Evolutionary conservation across 1,140 invertebrate genomes (phyloP), one percentile per base, ranked within the genome.

Genomic region (Olivierus martensii): DNA sequence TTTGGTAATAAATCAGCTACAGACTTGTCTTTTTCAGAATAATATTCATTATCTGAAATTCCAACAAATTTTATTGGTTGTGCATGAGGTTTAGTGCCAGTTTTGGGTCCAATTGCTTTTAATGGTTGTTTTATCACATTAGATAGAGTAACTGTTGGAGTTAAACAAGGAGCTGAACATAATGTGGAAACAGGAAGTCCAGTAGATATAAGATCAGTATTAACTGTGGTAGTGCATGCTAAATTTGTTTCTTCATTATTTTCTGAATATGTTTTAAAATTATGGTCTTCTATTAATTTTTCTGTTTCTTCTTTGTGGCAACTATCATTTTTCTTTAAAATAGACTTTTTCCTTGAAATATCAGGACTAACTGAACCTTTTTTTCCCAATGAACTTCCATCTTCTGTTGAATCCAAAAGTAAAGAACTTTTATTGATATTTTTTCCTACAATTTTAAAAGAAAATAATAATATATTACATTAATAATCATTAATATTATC

Each of bases 301-400:
- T 86, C 83, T 51, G 80, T 84, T 67, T 87, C 84, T 21, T 82
- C 82, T 66, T 81, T 75, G 34, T 63, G 58, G 15, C 47, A 70
- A 58, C 69, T 73, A 61, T 83, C 81, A 38, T 80, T 79, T 66
- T 81, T 86, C 59, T 28, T 28, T 28, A 87, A 68, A 63, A 86
- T 85, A 53, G 82, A 85, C 68, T 83, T 85, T 45, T 68, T 67
- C 55, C 65, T 66, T n/a, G 46, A 49, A 28, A 52, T 58, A 78
- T 82, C 61, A 77, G 78, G 52, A 72, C 73, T 65, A 19, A 9
- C 46, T 56, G 15, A 56, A 56, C 28, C 28, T 28, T 28, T 28
- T 9, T 28, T 28, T 28, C 28, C 28, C 9, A 28, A 6, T 28
- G 28, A 4, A 28, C 4, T 28, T 6, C 4, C 9, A 28, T 4